Base-by-base conservation (phyloP, 1,140 invertebrate species). In the Coelopa frigida region DNA sequence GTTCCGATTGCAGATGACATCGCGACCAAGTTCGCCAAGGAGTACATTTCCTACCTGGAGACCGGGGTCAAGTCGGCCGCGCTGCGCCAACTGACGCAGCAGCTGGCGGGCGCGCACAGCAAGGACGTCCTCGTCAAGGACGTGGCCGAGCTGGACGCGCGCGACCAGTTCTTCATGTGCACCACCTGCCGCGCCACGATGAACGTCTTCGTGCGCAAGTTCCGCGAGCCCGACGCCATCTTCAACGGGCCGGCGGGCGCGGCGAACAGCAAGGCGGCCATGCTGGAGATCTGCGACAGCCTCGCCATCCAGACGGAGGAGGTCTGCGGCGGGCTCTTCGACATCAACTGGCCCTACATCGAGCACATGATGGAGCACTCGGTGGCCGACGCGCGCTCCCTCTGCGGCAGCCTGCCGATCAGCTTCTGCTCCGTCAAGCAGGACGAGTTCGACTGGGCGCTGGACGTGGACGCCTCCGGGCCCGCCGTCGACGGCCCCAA, bases 281-380 rank as follows among this genome's bases (percentile, higher is more conserved):
- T 75, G 0, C 58, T 70, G 8, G 68, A 70, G 5, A 46, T 82
- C 3, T 84, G 82, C 44, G 55, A 55, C 2, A 36, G 68, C 5
- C 49, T 83, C 1, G 71, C 77, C 7, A 68, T 83, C 6, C 71
- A 79, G 55, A 71, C 66, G 1, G 56, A 71, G 8, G 56, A 52
- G 44, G 77, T 82, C n/a, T 84, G 82, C 51, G 48, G 54, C 11
- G 80, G 81, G 21, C 50, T 74, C 7, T 53, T 83, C 5, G 66
- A 72, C 31, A 54, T 75, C 3, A 79, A 83, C 54, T 49, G 56
- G 55, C 57, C 57, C 2, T 52, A 59, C 4, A 4, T 60, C 0
- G 53, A 62, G 12, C 58, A 51, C 10, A 58, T 63, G 10, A 22
- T 59, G 10, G 55, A 66, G 7, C 54, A 62, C 41, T 56, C 60